phyloP scores from a whole-genome alignment of 2,113 vertebrate genomes.

The Osmerus eperlanus region DNA sequence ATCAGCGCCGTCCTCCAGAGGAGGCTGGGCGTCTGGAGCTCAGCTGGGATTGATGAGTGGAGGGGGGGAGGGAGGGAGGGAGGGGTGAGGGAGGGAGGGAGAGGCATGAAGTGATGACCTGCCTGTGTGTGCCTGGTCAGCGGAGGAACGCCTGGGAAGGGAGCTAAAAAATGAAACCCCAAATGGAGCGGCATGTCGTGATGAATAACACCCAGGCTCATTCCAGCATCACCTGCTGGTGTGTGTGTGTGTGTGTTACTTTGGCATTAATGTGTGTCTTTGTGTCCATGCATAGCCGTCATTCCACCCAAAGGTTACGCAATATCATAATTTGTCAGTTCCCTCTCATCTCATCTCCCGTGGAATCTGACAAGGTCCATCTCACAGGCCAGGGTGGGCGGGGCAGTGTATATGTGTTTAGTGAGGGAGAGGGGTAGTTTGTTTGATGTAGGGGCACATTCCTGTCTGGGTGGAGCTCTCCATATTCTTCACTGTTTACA shows the following conservation, averaged over 20 bases:
- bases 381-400: constrained; percentile 30
- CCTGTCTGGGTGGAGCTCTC: constrained; percentile 22
- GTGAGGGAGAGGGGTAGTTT: constrained; percentile 15
- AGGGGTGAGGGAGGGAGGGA: background rate
- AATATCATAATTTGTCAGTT: constrained; percentile 36
- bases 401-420: constrained; percentile 21
- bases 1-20: constrained; percentile 11
- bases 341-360: constrained; percentile 14
- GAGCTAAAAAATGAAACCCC: constrained; percentile 37
- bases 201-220: constrained; percentile 30
- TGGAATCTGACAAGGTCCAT: constrained; percentile 49
- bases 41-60: constrained; percentile 38
- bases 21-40: constrained; percentile 22
- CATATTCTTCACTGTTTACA: constrained; percentile 50
- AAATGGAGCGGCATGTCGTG: constrained; percentile 37
- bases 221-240: constrained; percentile 38
- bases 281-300: background rate
- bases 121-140: constrained; percentile 13
- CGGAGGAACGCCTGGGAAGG: constrained; percentile 31
- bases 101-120: constrained; percentile 32
- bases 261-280: background rate
- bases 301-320: constrained; percentile 12
- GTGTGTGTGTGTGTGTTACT: constrained; percentile 3
- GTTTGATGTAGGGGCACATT: constrained; percentile 38
- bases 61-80: background rate